Evolutionary conservation across 2,113 vertebrate genomes (phyloP).

Genomic region (Sardina pilchardus): DNA sequence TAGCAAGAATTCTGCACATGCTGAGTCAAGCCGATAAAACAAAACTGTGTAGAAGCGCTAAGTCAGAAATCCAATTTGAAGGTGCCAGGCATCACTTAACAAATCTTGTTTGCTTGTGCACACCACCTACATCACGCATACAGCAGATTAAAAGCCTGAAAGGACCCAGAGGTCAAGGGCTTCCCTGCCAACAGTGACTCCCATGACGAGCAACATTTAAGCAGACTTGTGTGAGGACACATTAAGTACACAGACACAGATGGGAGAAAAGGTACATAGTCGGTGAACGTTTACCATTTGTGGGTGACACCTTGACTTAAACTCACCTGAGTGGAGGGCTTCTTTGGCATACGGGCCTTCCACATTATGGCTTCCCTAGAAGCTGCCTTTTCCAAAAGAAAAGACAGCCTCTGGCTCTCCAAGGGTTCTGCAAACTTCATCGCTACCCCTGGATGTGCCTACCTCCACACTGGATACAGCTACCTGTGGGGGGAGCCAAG

Average conservation of each 20-base stretch:
- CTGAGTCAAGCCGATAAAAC: neutral
- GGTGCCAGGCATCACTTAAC: neutral
- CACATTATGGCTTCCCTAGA: slow-evolving; percentile 96
- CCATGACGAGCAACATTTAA: neutral
- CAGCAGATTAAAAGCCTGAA: neutral
- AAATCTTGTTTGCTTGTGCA: neutral
- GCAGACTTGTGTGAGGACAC: neutral
- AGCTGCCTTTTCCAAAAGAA: slow-evolving; percentile 90
- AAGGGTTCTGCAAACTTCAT: slow-evolving; percentile 93
- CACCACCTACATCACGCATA: neutral
- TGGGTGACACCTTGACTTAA: neutral
- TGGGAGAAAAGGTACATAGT: neutral
- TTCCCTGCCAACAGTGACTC: neutral
- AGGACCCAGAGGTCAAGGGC: neutral
- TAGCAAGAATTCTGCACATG: neutral
- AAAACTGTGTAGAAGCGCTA: neutral
- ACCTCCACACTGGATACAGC: slow-evolving; percentile 95
- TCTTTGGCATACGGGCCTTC: slow-evolving; percentile 91
- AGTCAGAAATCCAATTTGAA: neutral
- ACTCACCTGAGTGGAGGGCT: slow-evolving; percentile 85
- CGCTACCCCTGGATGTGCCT: slow-evolving; percentile 84
- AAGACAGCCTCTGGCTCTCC: slow-evolving; percentile 94
- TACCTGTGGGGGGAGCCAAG: slow-evolving; percentile 74
- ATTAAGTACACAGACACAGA: neutral
- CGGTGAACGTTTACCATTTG: neutral